These are phyloP conservation scores for Mycteria americana DNA, from an alignment of 2,797 vertebrate genomes.

Conservation along the genomic window DNA sequence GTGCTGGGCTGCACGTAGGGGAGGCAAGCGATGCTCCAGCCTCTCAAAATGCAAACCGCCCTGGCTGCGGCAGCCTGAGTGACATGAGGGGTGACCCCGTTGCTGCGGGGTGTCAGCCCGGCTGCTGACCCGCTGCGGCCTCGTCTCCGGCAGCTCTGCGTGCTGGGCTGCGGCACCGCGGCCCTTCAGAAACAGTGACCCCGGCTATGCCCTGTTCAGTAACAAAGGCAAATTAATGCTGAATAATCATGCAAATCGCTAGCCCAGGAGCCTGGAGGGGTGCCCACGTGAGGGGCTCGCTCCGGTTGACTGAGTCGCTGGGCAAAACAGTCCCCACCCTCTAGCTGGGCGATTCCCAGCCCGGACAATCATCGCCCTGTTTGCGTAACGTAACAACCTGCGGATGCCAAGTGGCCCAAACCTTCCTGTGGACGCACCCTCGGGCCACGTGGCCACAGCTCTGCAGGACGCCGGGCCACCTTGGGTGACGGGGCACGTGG, in stretches of 20 bases:
- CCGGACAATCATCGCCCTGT: neutral
- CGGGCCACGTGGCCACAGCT: neutral
- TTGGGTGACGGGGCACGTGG: neutral
- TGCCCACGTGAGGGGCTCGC: accelerated
- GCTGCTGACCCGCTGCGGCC: neutral
- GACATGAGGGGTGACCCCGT: neutral
- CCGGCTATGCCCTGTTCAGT: neutral
- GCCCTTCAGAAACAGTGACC: neutral
- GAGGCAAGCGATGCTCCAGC: neutral
- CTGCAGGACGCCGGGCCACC: accelerated
- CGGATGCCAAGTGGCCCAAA: neutral
- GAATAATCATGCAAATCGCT: neutral
- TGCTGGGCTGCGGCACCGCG: accelerated
- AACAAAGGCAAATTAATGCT: neutral
- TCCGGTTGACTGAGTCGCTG: neutral
- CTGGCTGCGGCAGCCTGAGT: neutral
- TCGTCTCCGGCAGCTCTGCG: neutral
- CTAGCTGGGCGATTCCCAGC: neutral
- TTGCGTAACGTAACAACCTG: neutral
- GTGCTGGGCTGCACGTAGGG: accelerated
- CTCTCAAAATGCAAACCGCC: neutral
- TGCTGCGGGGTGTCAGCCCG: neutral
- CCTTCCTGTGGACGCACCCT: no score
- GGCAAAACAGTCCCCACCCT: neutral
- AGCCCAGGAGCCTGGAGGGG: neutral